phyloP scores from a whole-genome alignment of 2,888 invertebrate species.

The Mermis nigrescens region DNA sequence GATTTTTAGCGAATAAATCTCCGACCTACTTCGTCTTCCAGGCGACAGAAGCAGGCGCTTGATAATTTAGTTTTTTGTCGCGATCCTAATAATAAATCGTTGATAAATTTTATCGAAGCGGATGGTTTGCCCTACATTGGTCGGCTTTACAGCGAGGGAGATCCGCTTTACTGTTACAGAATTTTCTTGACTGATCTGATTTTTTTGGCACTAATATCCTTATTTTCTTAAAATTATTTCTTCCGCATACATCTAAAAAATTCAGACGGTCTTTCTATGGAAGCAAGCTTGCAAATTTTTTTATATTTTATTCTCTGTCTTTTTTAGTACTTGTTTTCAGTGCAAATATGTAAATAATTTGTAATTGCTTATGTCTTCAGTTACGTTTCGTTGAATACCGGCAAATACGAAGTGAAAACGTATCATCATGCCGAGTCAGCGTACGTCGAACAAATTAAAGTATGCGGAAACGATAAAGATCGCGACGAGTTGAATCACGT shows the following conservation, averaged over 20 bases:
- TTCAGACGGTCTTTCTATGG: too few relatives aligned
- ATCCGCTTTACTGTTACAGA: conserved; percentile 49
- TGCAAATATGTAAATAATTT: too few relatives aligned
- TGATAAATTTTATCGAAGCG: conserved; percentile 41
- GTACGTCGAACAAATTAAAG: neutral
- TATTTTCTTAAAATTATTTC: too few relatives aligned
- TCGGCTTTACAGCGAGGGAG: conserved; percentile 39
- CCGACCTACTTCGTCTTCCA: too few relatives aligned
- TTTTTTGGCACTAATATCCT: too few relatives aligned
- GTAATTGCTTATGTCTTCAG: too few relatives aligned
- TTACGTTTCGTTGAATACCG: neutral
- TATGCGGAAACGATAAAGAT: neutral
- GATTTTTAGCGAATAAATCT: too few relatives aligned
- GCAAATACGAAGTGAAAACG: neutral
- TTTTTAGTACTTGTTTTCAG: too few relatives aligned
- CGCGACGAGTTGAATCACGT: neutral
- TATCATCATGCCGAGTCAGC: neutral
- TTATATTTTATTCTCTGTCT: too few relatives aligned
- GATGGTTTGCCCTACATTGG: conserved; percentile 81
- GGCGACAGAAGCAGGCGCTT: too few relatives aligned
- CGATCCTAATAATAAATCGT: conserved; percentile 3
- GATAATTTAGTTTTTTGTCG: conserved; percentile 8
- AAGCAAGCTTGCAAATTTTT: too few relatives aligned
- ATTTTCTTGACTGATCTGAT: conserved; percentile 56
- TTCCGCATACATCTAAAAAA: too few relatives aligned